These are phyloP conservation scores for Artibeus jamaicensis DNA, from an alignment of 2,797 vertebrate genomes.

Conservation along the genomic window DNA sequence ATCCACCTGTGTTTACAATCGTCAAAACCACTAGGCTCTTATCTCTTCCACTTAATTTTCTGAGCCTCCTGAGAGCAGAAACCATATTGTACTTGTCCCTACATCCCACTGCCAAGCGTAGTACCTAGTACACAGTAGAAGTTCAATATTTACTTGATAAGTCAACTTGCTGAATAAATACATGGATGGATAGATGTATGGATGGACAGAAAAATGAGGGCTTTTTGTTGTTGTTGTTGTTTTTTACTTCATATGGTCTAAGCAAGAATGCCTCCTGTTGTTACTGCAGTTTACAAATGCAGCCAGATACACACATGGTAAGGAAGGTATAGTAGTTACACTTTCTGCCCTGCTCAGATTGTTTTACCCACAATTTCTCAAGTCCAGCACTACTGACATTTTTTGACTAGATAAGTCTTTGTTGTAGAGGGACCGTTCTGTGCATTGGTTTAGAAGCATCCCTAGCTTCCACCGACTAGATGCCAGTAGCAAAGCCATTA, in stretches of 20 bases:
- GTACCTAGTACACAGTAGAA: not conserved
- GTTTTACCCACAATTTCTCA: not conserved
- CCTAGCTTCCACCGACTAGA: not conserved
- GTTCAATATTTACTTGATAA: not conserved
- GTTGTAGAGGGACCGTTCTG: not conserved
- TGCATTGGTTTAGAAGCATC: not conserved
- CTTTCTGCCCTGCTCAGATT: not conserved
- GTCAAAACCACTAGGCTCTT: not conserved
- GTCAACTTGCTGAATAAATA: not conserved
- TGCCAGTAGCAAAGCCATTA: not conserved
- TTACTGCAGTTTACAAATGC: not conserved
- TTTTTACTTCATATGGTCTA: not conserved
- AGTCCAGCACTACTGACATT: not conserved
- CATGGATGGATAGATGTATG: not conserved
- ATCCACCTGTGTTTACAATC: not conserved
- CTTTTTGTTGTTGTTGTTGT: not conserved
- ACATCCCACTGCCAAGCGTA: not conserved
- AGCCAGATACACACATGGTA: not conserved
- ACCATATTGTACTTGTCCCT: not conserved
- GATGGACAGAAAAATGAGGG: not conserved
- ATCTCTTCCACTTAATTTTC: not conserved
- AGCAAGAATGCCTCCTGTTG: not conserved
- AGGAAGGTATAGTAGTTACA: not conserved
- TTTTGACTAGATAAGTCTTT: not conserved
- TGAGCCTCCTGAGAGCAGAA: not conserved